Evolutionary conservation across 2,888 invertebrate species (phyloP).

Genomic region (Mesorhabditis belari): DNA sequence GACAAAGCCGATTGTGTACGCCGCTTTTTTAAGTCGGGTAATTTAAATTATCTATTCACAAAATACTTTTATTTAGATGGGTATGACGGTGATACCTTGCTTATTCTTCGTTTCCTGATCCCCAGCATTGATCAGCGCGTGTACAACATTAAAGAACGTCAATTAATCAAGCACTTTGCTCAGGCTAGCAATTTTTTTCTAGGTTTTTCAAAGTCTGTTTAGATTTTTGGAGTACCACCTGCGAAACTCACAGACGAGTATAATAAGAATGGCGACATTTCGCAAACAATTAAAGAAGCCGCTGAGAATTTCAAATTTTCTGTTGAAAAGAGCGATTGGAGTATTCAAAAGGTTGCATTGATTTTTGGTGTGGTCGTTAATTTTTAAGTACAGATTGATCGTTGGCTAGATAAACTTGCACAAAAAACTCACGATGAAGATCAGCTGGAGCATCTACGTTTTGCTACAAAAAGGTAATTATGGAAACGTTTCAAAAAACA

Average conservation of each 20-base stretch:
- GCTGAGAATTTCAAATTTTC: constrained; percentile 67
- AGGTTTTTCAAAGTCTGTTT: constrained; percentile 11
- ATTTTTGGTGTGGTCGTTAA: no score
- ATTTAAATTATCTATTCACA: neutral
- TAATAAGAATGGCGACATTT: constrained; percentile 74
- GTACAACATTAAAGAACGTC: constrained; percentile 86
- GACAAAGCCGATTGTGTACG: constrained; percentile 24
- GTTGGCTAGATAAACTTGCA: constrained; percentile 69
- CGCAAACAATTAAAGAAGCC: constrained; percentile 74
- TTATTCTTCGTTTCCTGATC: constrained; percentile 54
- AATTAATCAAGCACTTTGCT: constrained; percentile 79
- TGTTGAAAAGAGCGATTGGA: constrained; percentile 26
- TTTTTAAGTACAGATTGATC: constrained; percentile 61
- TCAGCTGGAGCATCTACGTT: constrained; percentile 70
- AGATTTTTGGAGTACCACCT: constrained; percentile 68
- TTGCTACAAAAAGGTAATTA: constrained; percentile 62
- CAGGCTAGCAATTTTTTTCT: constrained; percentile 5
- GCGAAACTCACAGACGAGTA: constrained; percentile 78
- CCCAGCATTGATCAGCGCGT: constrained; percentile 76
- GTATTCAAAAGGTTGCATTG: constrained; percentile 24
- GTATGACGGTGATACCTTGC: neutral
- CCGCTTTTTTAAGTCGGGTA: constrained; percentile 20
- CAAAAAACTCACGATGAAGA: constrained; percentile 78
- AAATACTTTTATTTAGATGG: constrained; percentile 7
- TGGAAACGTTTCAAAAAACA: neutral